These are phyloP conservation scores for Ochotona curzoniae DNA, from an alignment of 2,113 vertebrate species.

Conservation along the genomic window DNA sequence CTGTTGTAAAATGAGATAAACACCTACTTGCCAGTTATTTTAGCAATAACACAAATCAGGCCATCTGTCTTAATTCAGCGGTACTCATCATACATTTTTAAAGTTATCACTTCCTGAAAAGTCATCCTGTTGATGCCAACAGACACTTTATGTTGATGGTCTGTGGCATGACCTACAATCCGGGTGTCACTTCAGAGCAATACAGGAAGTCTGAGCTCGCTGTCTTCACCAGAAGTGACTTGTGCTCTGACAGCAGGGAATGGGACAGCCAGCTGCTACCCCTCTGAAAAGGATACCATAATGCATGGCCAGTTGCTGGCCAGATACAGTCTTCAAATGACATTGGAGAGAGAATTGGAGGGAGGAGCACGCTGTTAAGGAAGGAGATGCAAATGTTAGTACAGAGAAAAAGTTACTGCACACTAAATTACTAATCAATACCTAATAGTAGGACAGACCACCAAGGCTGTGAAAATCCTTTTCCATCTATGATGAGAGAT, in stretches of 20 bases:
- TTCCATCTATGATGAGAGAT: conserved; percentile 26
- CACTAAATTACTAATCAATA: conserved; percentile 78
- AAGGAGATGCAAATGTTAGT: conserved; percentile 68
- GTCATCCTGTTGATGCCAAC: conserved; percentile 55
- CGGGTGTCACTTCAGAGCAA: conserved; percentile 8
- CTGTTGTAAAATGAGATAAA: conserved; percentile 82
- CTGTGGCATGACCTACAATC: conserved; percentile 37
- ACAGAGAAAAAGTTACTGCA: conserved; percentile 68
- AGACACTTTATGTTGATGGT: conserved; percentile 39
- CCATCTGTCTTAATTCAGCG: conserved; percentile 82
- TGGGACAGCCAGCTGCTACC: not conserved
- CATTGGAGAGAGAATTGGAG: conserved; percentile 55
- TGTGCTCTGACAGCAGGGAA: not conserved
- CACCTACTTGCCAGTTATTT: conserved; percentile 83
- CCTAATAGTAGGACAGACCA: conserved; percentile 38
- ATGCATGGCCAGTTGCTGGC: not conserved
- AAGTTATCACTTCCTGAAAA: conserved; percentile 80
- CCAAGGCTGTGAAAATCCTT: conserved; percentile 16
- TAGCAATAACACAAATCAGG: conserved; percentile 82
- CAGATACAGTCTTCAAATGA: conserved; percentile 47
- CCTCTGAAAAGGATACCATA: too few species aligned
- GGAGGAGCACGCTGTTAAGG: conserved; percentile 26
- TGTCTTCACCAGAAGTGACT: not conserved
- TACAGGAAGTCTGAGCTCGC: not conserved
- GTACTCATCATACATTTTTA: conserved; percentile 72